Evolutionary conservation across 2,113 vertebrate species (phyloP).

Genomic region (Cavia aperea): DNA sequence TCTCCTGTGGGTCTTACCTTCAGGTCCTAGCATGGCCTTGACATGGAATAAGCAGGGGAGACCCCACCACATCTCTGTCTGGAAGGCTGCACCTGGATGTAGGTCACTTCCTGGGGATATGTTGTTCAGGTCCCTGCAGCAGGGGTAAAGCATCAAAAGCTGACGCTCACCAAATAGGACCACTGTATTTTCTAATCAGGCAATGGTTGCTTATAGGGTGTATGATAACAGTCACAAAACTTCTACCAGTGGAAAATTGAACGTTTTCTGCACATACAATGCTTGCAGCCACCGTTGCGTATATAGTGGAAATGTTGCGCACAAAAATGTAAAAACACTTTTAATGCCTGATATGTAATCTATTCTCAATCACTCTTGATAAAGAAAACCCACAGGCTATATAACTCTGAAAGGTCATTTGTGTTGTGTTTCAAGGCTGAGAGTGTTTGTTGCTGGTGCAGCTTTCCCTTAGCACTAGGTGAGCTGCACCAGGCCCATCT

Average conservation of each 20-base stretch:
- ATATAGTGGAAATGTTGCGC: neutral
- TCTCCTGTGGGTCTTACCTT: too few species aligned
- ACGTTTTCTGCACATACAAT: too few species aligned
- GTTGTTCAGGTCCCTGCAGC: too few species aligned
- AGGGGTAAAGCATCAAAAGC: too few species aligned
- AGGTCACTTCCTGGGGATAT: neutral
- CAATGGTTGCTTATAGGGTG: too few species aligned
- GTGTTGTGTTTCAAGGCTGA: neutral
- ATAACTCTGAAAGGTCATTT: neutral
- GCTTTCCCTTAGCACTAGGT: neutral
- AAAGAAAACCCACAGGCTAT: neutral
- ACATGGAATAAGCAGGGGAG: too few species aligned
- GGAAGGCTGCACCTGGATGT: neutral
- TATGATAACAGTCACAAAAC: too few species aligned
- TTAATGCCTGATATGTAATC: neutral
- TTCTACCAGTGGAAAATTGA: too few species aligned
- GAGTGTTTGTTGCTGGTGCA: neutral
- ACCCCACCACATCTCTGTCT: neutral
- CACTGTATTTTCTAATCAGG: too few species aligned
- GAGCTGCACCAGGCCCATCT: neutral
- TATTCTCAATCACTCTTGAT: neutral
- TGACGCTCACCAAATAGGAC: too few species aligned
- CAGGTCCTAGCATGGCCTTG: too few species aligned
- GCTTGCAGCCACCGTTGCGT: too few species aligned
- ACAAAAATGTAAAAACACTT: neutral